These are phyloP conservation scores for Pandion haliaetus DNA, from an alignment of 2,113 vertebrate species.

Conservation along the genomic window DNA sequence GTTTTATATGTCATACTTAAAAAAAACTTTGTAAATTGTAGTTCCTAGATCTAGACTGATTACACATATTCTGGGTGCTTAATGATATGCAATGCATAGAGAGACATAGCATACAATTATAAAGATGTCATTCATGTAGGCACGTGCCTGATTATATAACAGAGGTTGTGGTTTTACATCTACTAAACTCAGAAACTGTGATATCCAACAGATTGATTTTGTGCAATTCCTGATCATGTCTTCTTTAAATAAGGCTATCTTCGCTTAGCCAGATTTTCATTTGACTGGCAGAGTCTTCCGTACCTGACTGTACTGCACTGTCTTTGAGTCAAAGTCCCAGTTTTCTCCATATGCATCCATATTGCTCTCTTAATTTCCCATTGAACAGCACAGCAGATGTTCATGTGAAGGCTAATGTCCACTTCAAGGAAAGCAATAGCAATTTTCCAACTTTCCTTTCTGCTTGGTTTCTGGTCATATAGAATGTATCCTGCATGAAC, in stretches of 20 bases:
- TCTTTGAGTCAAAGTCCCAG: background rate
- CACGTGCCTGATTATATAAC: conserved; percentile 26
- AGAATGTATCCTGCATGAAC: background rate
- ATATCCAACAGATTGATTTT: conserved; percentile 9
- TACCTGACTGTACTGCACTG: background rate
- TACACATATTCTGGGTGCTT: background rate
- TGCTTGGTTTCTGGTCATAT: background rate
- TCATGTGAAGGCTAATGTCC: background rate
- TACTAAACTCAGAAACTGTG: background rate
- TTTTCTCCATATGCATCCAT: background rate
- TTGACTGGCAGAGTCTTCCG: background rate
- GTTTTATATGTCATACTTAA: background rate
- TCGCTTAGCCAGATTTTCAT: background rate
- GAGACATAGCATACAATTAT: background rate
- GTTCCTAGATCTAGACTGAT: conserved; percentile 11
- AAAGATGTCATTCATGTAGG: conserved; percentile 26
- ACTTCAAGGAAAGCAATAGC: background rate
- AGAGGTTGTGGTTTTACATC: background rate
- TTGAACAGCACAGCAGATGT: background rate
- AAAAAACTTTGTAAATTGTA: background rate
- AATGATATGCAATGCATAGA: background rate
- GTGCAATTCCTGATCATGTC: background rate
- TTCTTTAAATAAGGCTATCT: background rate
- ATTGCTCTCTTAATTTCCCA: background rate
- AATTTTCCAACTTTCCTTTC: background rate